These are phyloP conservation scores for Maccullochella peelii DNA, from an alignment of 2,113 vertebrate genomes.

Conservation along the genomic window DNA sequence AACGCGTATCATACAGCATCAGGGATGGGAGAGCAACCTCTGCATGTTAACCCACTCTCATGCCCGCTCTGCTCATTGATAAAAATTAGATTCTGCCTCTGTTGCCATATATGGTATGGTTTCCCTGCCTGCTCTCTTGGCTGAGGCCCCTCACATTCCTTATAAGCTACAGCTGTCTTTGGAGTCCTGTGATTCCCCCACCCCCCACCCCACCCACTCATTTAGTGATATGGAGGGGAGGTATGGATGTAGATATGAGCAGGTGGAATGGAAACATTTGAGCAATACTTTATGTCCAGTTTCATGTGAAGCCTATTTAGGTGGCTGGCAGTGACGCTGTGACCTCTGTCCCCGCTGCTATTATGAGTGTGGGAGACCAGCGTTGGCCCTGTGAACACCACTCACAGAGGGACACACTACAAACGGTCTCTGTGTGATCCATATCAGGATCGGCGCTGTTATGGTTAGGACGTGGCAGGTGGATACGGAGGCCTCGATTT, in stretches of 20 bases:
- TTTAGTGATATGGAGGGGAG: slow-evolving; percentile 76
- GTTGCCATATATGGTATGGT: slow-evolving; percentile 98
- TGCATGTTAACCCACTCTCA: slow-evolving; percentile 69
- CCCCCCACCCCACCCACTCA: slow-evolving; percentile 33
- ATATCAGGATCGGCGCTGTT: slow-evolving; percentile 8
- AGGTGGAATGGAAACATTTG: slow-evolving; percentile 81
- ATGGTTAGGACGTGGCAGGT: slow-evolving; percentile 35
- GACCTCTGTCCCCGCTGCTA: slow-evolving; percentile 23
- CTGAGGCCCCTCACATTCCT: slow-evolving; percentile 94
- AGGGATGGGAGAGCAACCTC: slow-evolving; percentile 69
- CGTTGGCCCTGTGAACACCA: not conserved
- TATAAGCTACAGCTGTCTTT: slow-evolving; percentile 97
- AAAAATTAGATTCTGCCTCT: slow-evolving; percentile 96
- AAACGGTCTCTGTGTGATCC: not conserved
- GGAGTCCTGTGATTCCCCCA: slow-evolving; percentile 82
- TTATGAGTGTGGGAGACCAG: slow-evolving; percentile 26
- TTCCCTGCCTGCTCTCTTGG: slow-evolving; percentile 91
- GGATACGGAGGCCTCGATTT: not conserved
- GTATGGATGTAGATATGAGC: slow-evolving; percentile 73
- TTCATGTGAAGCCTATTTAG: slow-evolving; percentile 40
- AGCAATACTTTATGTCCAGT: slow-evolving; percentile 36
- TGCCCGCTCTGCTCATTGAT: slow-evolving; percentile 90
- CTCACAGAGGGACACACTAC: not conserved
- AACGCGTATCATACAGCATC: slow-evolving; percentile 45
- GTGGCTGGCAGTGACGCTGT: slow-evolving; percentile 18